Percentiles rank a stretch among this genome's conserved stretches.
phyloP scores from a whole-genome alignment of 1,140 invertebrate genomes.

The Lordiphosa clarofinis region DNA sequence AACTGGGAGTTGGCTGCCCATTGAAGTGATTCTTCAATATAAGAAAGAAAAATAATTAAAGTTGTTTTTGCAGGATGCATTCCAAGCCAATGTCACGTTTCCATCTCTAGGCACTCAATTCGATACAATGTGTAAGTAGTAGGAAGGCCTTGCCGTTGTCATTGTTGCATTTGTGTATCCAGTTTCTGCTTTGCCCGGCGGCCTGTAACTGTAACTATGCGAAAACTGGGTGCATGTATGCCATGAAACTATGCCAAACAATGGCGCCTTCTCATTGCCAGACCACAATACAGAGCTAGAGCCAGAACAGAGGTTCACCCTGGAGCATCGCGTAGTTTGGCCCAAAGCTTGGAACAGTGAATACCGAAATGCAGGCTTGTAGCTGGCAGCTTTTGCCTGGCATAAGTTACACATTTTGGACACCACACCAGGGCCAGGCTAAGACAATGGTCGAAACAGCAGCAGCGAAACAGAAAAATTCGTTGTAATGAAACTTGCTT shows the following conservation, averaged over 20 bases:
- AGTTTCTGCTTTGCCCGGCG: conserved; percentile 58
- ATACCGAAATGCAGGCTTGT: conserved; percentile 33
- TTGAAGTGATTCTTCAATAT: too few species aligned
- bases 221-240: conserved; percentile 30
- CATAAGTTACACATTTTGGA: conserved; percentile 59
- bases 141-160: conserved; percentile 34
- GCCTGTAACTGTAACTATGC: conserved; percentile 63
- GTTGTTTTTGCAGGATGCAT: too few species aligned
- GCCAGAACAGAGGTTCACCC: conserved; percentile 3
- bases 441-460: conserved; percentile 22
- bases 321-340: neutral
- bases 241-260: conserved; percentile 68
- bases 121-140: conserved; percentile 23
- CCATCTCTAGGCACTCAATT: conserved; percentile 36
- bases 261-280: conserved; percentile 67
- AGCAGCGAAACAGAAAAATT: conserved; percentile 39
- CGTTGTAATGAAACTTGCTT: conserved; percentile 68
- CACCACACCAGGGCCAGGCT: conserved; percentile 15
- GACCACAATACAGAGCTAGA: conserved; percentile 23
- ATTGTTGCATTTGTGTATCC: conserved; percentile 47
- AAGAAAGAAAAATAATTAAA: too few species aligned
- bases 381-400: conserved; percentile 62
- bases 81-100: conserved; percentile 11
- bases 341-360: conserved; percentile 9
- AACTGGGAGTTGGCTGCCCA: neutral